Evolutionary conservation across 2,113 vertebrate genomes (phyloP).

Genomic region (Mus pahari): DNA sequence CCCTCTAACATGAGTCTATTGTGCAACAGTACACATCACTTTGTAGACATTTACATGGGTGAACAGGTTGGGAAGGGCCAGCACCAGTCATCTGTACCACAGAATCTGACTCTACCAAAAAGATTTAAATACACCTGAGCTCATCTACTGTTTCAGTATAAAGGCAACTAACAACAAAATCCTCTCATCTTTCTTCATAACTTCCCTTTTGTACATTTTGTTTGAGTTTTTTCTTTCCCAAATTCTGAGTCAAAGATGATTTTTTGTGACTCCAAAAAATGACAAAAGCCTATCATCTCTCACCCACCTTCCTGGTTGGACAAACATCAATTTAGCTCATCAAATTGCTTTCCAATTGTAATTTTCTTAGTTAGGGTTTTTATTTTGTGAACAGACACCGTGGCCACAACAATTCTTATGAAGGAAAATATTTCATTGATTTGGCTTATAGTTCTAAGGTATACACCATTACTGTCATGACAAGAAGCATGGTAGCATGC

Average conservation of each 20-base stretch:
- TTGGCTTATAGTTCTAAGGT: not conserved
- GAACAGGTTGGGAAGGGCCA: not conserved
- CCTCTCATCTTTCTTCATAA: not conserved
- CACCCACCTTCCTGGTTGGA: not conserved
- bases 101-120: not conserved
- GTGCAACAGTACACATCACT: not conserved
- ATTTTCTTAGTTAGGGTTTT: not conserved
- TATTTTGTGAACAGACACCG: not conserved
- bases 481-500: not conserved
- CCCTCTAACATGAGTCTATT: not conserved
- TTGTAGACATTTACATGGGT: not conserved
- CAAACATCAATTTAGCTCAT: not conserved
- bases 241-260: slow-evolving; percentile 1
- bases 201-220: not conserved
- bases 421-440: not conserved
- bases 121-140: not conserved
- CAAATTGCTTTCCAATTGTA: not conserved
- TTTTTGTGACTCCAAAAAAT: not conserved
- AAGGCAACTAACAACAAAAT: not conserved
- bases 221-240: not conserved
- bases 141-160: not conserved
- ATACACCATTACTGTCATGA: not conserved
- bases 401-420: not conserved
- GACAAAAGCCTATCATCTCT: not conserved
- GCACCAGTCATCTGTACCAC: no score